A percentile compares a stretch with the other conserved stretches of the same genome.
These are phyloP conservation scores for Thinocorus orbignyianus DNA, from an alignment of 2,113 vertebrate genomes.

Conservation along the genomic window DNA sequence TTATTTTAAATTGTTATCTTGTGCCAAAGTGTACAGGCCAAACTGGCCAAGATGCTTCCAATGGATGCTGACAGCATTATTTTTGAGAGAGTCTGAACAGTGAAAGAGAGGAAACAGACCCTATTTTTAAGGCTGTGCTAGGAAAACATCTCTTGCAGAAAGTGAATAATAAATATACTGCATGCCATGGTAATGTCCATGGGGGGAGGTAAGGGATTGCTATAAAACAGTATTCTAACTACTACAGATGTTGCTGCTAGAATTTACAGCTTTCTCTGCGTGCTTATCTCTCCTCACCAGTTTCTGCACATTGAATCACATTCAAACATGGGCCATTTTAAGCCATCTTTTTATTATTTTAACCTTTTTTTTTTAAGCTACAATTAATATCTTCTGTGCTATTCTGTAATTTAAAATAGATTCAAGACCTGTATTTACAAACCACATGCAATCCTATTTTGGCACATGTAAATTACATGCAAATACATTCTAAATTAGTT, in stretches of 20 bases:
- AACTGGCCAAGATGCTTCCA: neutral
- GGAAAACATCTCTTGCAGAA: slow-evolving; percentile 64
- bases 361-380: slow-evolving; percentile 58
- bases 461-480: slow-evolving; percentile 79
- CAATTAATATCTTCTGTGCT: slow-evolving; percentile 72
- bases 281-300: slow-evolving; percentile 74
- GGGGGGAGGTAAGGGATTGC: slow-evolving; percentile 63
- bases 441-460: slow-evolving; percentile 75
- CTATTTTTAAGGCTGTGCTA: slow-evolving; percentile 63
- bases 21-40: neutral
- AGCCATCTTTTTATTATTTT: slow-evolving; percentile 70
- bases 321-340: slow-evolving; percentile 67
- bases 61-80: neutral
- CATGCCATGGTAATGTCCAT: slow-evolving; percentile 44
- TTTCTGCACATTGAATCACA: slow-evolving; percentile 69
- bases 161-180: slow-evolving; percentile 71
- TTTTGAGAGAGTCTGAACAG: slow-evolving; percentile 31
- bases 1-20: neutral
- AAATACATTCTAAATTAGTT: slow-evolving; percentile 80
- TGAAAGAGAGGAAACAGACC: slow-evolving; percentile 23
- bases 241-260: slow-evolving; percentile 72
- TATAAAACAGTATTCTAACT: slow-evolving; percentile 72
- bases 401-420: slow-evolving; percentile 69
- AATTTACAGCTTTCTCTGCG: slow-evolving; percentile 69
- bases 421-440: slow-evolving; percentile 71